phyloP scores from a whole-genome alignment of 1,140 invertebrate species.

The Trialeurodes vaporariorum region DNA sequence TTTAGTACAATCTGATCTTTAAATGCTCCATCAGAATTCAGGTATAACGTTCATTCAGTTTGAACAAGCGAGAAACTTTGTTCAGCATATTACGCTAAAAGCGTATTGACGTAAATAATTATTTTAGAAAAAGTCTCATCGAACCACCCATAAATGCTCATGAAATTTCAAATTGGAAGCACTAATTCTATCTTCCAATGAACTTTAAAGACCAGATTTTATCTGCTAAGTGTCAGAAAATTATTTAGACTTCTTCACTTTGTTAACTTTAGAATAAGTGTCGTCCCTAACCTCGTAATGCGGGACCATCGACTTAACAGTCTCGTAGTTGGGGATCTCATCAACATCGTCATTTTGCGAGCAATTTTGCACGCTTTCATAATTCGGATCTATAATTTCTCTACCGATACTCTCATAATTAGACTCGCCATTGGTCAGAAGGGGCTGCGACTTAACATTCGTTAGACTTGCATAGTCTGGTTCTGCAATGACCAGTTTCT shows the following conservation, averaged over 20 bases:
- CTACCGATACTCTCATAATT: slow-evolving; percentile 23
- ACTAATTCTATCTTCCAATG: no score
- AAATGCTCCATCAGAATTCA: no score
- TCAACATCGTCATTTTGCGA: neutral
- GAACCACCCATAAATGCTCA: no score
- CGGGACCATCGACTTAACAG: neutral
- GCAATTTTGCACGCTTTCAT: slow-evolving; percentile 13
- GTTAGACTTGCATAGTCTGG: slow-evolving; percentile 27
- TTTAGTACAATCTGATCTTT: no score
- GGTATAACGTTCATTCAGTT: no score
- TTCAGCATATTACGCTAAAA: no score
- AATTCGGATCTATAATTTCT: slow-evolving; percentile 21
- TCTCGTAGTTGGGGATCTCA: neutral
- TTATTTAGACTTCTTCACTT: neutral
- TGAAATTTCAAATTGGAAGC: no score
- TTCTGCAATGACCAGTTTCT: slow-evolving; percentile 13
- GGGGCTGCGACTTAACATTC: slow-evolving; percentile 11
- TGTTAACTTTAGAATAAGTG: neutral
- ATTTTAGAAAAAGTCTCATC: no score
- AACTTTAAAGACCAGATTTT: no score
- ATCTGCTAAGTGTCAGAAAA: no score
- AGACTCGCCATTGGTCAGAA: slow-evolving; percentile 19
- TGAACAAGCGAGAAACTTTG: no score
- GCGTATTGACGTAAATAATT: no score
- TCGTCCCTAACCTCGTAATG: neutral